Percentiles rank a stretch among this genome's conserved stretches.
Evolutionary conservation across 30 jellyfish, hydroid and myxozoan genomes (phyloP).

Genomic region (Aurelia coerulea): DNA sequence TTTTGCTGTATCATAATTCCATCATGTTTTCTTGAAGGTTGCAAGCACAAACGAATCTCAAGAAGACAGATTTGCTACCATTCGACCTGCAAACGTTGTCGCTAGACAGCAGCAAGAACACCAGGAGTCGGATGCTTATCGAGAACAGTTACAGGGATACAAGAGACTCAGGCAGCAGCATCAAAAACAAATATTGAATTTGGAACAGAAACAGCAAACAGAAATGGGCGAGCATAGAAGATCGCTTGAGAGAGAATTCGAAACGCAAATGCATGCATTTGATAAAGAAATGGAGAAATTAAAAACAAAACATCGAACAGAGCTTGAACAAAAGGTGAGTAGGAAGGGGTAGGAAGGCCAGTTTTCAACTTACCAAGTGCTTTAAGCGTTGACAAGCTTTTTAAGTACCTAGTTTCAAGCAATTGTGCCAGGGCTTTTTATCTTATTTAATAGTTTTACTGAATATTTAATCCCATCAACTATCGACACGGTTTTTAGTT

Average conservation of each 20-base stretch:
- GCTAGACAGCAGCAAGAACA: slow-evolving; percentile 99
- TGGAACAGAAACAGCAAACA: slow-evolving; percentile 90
- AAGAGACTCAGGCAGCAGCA: slow-evolving; percentile 97
- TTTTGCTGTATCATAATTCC: not conserved
- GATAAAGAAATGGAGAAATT: slow-evolving; percentile 97
- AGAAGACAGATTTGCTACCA: slow-evolving; percentile 94
- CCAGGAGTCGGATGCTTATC: slow-evolving; percentile 95
- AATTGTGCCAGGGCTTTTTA: too few species aligned
- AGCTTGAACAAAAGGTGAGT: slow-evolving; percentile 88
- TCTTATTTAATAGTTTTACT: too few species aligned
- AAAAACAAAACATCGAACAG: slow-evolving; percentile 83
- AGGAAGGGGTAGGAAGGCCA: too few species aligned
- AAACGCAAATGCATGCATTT: slow-evolving; percentile 96
- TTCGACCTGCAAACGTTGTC: slow-evolving; percentile 98
- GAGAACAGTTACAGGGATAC: slow-evolving; percentile 99
- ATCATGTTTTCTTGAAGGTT: slow-evolving; percentile 11
- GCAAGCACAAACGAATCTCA: slow-evolving; percentile 50
- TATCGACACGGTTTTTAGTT: too few species aligned
- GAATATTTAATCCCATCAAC: too few species aligned
- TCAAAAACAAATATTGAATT: slow-evolving; percentile 82
- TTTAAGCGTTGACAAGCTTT: too few species aligned
- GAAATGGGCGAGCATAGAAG: slow-evolving; percentile 97
- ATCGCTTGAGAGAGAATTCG: slow-evolving; percentile 92
- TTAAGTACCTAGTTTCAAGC: too few species aligned
- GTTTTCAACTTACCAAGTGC: too few species aligned